These are phyloP conservation scores for Brachyhypopomus gauderio DNA, from an alignment of 2,113 vertebrate genomes.

Conservation along the genomic window DNA sequence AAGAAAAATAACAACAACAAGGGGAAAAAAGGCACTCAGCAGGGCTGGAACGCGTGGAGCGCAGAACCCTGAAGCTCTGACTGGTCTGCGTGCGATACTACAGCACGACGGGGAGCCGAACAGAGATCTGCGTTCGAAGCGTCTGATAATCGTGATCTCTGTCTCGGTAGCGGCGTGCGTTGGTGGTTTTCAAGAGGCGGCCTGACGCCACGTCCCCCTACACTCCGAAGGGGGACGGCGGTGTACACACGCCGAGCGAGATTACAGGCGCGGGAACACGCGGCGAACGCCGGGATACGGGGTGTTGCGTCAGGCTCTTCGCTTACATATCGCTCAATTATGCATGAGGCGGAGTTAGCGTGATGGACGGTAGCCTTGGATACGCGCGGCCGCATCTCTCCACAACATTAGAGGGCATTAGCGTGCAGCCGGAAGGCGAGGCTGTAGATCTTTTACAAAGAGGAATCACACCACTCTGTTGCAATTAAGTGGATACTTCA, in stretches of 20 bases:
- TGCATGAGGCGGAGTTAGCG: background rate
- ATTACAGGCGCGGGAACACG: background rate
- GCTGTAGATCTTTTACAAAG: background rate
- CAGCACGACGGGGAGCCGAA: too few relatives aligned
- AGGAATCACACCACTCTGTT: background rate
- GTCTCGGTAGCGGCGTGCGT: background rate
- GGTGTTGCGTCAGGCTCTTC: background rate
- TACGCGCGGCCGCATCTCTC: background rate
- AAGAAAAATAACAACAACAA: background rate
- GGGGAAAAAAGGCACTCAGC: too few relatives aligned
- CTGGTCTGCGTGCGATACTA: too few relatives aligned
- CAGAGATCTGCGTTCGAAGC: background rate
- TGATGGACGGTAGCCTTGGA: background rate
- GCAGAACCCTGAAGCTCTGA: too few relatives aligned
- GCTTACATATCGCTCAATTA: background rate
- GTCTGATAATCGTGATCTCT: background rate
- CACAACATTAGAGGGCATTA: background rate
- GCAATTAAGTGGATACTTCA: background rate
- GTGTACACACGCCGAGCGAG: background rate
- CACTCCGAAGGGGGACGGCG: background rate
- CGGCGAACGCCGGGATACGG: background rate
- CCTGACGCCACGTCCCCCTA: background rate
- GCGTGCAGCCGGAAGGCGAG: too few relatives aligned
- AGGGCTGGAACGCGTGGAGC: background rate
- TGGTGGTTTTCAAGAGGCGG: background rate